Conservation (phyloP, 2,888 invertebrate species). For the Saturnia pavonia region DNA sequence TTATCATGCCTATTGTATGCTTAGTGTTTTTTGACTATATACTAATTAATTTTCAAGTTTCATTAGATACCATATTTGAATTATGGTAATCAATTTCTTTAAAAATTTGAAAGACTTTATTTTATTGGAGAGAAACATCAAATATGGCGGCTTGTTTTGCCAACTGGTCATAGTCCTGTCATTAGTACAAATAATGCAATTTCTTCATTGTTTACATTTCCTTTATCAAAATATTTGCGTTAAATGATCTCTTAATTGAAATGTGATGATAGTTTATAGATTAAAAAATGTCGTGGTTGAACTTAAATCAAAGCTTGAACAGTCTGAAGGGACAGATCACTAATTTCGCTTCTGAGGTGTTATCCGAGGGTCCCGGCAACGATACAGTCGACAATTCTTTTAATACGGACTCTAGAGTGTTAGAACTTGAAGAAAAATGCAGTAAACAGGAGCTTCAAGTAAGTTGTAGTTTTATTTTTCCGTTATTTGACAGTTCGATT, state of each 20-base stretch:
- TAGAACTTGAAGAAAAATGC: constrained; percentile 81
- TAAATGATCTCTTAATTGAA: constrained; percentile 50
- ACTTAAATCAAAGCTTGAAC: constrained; percentile 84
- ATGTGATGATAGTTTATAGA: constrained; percentile 48
- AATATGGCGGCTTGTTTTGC: constrained; percentile 71
- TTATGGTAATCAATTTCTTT: not conserved
- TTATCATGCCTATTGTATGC: no score
- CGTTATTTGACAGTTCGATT: constrained; percentile 55
- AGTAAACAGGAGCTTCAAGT: constrained; percentile 84
- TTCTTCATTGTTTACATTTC: constrained; percentile 69
- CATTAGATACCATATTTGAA: not conserved
- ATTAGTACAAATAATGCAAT: constrained; percentile 73
- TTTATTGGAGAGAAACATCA: not conserved
- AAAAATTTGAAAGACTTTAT: not conserved
- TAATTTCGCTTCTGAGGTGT: constrained; percentile 93
- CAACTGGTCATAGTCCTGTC: constrained; percentile 78
- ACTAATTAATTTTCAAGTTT: no score
- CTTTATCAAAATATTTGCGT: constrained; percentile 44
- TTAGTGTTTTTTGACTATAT: no score
- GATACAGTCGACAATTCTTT: constrained; percentile 47
- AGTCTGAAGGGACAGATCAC: constrained; percentile 93
- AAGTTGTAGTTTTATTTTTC: constrained; percentile 42
- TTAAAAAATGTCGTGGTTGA: constrained; percentile 85
- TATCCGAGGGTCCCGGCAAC: constrained; percentile 87
- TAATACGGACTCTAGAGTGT: constrained; percentile 51